A percentile compares a stretch with the other conserved stretches of the same genome.
phyloP scores from a whole-genome alignment of 2,888 invertebrate genomes.

The Caenorhabditis macrosperma region DNA sequence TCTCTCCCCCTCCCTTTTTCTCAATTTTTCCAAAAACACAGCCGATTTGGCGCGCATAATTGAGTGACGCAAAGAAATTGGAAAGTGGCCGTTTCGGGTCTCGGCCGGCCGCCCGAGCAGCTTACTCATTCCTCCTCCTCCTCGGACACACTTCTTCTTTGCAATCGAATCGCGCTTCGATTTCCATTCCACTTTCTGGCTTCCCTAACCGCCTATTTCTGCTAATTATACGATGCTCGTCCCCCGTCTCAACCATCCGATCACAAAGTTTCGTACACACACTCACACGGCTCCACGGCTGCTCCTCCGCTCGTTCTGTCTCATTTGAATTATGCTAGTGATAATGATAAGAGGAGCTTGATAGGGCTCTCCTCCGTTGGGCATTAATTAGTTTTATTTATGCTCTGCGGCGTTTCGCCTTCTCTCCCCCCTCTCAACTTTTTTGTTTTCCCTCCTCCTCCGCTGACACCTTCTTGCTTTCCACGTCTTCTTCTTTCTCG shows the following conservation, averaged over 20 bases:
- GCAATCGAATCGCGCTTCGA: too few species aligned
- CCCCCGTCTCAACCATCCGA: too few species aligned
- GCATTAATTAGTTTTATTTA: conserved; percentile 55
- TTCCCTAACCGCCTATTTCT: too few species aligned
- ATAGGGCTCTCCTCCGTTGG: conserved; percentile 5
- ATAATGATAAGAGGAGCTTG: background rate
- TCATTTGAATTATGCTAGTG: background rate
- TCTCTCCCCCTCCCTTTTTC: background rate
- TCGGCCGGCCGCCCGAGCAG: background rate
- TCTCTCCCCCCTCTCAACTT: conserved; percentile 13
- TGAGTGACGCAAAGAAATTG: conserved; percentile 52
- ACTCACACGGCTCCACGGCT: too few species aligned
- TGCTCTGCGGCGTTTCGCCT: conserved; percentile 17
- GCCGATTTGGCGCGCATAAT: conserved; percentile 34
- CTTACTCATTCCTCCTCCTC: too few species aligned
- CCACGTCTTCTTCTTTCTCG: background rate
- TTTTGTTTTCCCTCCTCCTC: background rate
- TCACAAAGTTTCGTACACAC: too few species aligned
- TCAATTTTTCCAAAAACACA: conserved; percentile 15
- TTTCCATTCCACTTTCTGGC: too few species aligned
- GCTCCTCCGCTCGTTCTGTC: background rate
- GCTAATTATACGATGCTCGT: too few species aligned
- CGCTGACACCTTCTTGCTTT: background rate
- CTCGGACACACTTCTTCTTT: too few species aligned
- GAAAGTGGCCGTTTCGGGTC: conserved; percentile 27